A percentile compares a stretch with the other conserved stretches of the same genome.
Conservation (phyloP, 2,113 vertebrate species). For the Origma solitaria region DNA sequence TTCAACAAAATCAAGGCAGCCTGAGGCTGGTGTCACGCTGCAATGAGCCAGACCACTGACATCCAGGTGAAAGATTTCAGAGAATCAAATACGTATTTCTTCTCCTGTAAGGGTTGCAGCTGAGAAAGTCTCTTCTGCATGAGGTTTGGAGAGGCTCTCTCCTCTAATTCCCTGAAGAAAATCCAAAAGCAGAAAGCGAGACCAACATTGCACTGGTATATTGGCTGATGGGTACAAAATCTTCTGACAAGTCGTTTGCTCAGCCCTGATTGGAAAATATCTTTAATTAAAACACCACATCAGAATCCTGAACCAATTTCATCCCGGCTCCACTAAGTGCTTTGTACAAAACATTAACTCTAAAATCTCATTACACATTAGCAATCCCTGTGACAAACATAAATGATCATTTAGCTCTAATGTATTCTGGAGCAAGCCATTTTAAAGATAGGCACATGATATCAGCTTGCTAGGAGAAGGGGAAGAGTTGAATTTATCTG, state of each 20-base stretch:
- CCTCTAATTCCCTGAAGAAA: slow-evolving; percentile 12
- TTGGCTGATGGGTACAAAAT: slow-evolving; percentile 30
- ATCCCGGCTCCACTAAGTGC: slow-evolving; percentile 62
- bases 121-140: background rate
- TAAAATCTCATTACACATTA: slow-evolving; percentile 72
- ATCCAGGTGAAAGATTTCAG: background rate
- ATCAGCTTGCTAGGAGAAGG: background rate
- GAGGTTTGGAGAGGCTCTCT: background rate
- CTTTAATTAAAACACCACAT: slow-evolving; percentile 76
- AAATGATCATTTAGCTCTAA: slow-evolving; percentile 69
- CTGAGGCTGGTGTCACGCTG: fast-evolving
- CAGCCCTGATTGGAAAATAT: slow-evolving; percentile 68
- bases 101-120: background rate
- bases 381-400: slow-evolving; percentile 67
- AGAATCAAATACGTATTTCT: background rate
- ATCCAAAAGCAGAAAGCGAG: slow-evolving; percentile 32
- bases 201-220: background rate
- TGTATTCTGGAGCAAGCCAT: slow-evolving; percentile 47
- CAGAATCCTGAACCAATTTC: slow-evolving; percentile 69
- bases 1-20: background rate
- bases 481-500: background rate
- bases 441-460: slow-evolving; percentile 18
- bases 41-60: background rate
- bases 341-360: slow-evolving; percentile 76
- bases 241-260: slow-evolving; percentile 53